A percentile compares a stretch with the other conserved stretches of the same genome.
phyloP scores from a whole-genome alignment of 2,888 invertebrate species.

The Scaptomyza polygonia region DNA sequence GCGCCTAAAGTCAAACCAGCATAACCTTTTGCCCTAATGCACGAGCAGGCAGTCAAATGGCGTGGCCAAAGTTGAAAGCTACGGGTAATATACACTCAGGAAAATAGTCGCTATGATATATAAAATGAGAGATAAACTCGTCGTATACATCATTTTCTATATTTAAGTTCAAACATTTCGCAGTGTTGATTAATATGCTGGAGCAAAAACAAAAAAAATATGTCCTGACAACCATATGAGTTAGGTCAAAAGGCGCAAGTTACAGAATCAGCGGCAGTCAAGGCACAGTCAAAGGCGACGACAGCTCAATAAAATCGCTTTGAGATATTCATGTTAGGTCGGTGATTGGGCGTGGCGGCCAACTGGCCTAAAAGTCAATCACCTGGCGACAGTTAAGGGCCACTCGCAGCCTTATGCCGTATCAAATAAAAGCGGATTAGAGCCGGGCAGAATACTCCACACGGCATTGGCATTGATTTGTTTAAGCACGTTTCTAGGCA shows the following conservation, averaged over 20 bases:
- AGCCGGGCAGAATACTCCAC: not conserved
- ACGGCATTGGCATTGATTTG: conserved; percentile 70
- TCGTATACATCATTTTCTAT: no score
- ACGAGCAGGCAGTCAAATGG: conserved; percentile 74
- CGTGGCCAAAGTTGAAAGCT: conserved; percentile 41
- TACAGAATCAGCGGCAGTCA: not conserved
- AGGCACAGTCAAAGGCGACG: conserved; percentile 45
- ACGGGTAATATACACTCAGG: not conserved
- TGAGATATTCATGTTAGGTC: conserved; percentile 60
- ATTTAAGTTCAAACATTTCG: not conserved
- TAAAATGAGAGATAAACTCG: not conserved
- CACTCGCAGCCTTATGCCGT: conserved; percentile 23
- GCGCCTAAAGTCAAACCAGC: conserved; percentile 56
- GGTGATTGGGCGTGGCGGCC: not conserved
- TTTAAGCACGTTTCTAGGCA: conserved; percentile 49
- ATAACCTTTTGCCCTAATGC: conserved; percentile 70
- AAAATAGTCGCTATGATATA: not conserved
- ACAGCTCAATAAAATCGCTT: conserved; percentile 75
- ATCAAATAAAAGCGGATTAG: not conserved
- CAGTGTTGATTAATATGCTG: not conserved
- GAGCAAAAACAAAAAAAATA: conserved; percentile 18
- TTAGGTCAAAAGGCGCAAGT: conserved; percentile 58
- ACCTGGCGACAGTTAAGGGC: conserved; percentile 60
- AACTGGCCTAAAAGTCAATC: conserved; percentile 55
- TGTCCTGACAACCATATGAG: conserved; percentile 66